These are phyloP conservation scores for Galerucella pusilla DNA, from an alignment of 2,888 invertebrate species.

Conservation along the genomic window DNA sequence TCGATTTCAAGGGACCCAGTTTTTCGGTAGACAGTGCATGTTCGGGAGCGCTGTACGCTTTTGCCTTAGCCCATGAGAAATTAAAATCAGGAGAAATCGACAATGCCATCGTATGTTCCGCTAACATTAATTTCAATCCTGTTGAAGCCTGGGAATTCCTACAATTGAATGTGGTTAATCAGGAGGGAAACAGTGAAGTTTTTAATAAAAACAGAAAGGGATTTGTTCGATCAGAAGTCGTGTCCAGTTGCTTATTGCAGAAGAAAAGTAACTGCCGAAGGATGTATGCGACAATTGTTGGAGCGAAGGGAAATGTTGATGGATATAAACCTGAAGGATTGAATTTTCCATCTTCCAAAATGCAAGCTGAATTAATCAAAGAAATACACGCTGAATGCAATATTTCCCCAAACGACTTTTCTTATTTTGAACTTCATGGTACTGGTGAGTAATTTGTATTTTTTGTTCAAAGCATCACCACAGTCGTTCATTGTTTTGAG, in stretches of 20 bases:
- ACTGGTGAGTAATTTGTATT: constrained; percentile 64
- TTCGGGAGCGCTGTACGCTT: constrained; percentile 48
- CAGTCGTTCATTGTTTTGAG: no score
- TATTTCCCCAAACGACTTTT: constrained; percentile 66
- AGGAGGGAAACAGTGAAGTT: constrained; percentile 29
- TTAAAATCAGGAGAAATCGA: constrained; percentile 43
- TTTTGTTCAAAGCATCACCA: no score
- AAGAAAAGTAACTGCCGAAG: constrained; percentile 62
- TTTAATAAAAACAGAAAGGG: constrained; percentile 46
- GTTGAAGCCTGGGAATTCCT: background rate
- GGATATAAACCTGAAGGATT: constrained; percentile 62
- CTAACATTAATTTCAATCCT: constrained; percentile 7
- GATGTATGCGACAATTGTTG: constrained; percentile 66
- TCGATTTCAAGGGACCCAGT: constrained; percentile 53
- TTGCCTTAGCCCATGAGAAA: constrained; percentile 46
- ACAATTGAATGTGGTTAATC: constrained; percentile 15
- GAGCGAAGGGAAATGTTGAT: constrained; percentile 70
- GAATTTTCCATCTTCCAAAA: constrained; percentile 52
- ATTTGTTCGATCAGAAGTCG: constrained; percentile 64
- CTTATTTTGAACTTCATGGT: constrained; percentile 72
- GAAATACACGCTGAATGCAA: constrained; percentile 68
- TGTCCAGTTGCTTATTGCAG: constrained; percentile 64
- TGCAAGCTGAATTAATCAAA: constrained; percentile 60
- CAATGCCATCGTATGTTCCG: constrained; percentile 39
- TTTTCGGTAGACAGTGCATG: constrained; percentile 51